A percentile compares a stretch with the other conserved stretches of the same genome.
Conservation (phyloP, 2,797 vertebrate species). For the Sphaeramia orbicularis region DNA sequence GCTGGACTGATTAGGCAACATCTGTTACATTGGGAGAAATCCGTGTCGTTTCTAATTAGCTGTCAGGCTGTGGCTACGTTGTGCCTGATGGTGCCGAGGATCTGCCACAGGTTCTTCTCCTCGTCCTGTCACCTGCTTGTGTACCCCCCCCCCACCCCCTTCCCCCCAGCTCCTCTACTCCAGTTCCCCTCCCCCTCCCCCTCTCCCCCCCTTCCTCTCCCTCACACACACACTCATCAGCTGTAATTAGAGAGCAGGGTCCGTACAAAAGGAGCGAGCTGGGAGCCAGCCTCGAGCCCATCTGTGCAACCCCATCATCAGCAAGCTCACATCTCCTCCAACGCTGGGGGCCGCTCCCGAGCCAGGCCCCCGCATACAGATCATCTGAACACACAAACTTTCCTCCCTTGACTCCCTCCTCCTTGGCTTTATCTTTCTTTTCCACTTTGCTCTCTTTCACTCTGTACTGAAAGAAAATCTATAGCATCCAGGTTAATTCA, state of each 20-base stretch:
- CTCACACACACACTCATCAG: slow-evolving; percentile 80
- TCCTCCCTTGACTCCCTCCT: slow-evolving; percentile 37
- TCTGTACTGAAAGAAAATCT: slow-evolving; percentile 76
- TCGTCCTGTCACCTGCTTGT: slow-evolving; percentile 96
- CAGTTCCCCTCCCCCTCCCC: slow-evolving; percentile 16
- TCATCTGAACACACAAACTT: slow-evolving; percentile 64
- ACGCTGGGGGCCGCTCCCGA: slow-evolving; percentile 83
- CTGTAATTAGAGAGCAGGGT: slow-evolving; percentile 97
- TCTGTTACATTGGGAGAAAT: slow-evolving; percentile 99
- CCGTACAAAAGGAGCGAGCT: slow-evolving; percentile 95
- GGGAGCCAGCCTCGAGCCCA: slow-evolving; percentile 94
- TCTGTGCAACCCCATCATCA: slow-evolving; percentile 90
- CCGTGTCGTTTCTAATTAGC: slow-evolving; percentile 99
- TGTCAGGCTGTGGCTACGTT: slow-evolving; percentile 98
- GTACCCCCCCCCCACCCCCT: slow-evolving; percentile 78
- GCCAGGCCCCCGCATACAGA: slow-evolving; percentile 61
- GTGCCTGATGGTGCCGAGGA: slow-evolving; percentile 97
- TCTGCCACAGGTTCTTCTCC: slow-evolving; percentile 98
- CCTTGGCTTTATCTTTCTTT: slow-evolving; percentile 45
- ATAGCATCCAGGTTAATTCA: slow-evolving; percentile 66
- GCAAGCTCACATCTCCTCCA: slow-evolving; percentile 67
- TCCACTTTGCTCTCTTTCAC: slow-evolving; percentile 61
- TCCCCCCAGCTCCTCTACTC: too few species aligned
- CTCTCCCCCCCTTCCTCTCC: slow-evolving; percentile 45
- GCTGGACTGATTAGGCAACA: slow-evolving; percentile 99